Evolutionary conservation across 2,797 vertebrate species (phyloP).

Genomic region (Enteromius fasciolatus): DNA sequence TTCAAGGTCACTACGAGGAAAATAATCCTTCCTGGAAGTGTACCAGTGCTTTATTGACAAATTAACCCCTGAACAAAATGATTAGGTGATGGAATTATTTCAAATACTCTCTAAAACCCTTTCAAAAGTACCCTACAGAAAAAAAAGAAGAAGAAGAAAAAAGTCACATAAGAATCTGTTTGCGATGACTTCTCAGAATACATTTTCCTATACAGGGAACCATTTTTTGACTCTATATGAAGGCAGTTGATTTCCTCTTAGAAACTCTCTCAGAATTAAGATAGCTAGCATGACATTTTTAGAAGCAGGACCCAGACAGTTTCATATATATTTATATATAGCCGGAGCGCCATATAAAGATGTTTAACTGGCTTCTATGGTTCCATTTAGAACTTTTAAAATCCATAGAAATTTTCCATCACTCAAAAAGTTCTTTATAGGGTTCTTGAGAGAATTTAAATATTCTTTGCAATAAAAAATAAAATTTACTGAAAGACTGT

Average conservation of each 20-base stretch:
- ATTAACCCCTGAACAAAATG: slow-evolving; percentile 15
- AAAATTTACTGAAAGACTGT: not conserved
- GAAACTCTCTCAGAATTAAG: not conserved
- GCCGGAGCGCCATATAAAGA: not conserved
- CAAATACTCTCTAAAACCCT: slow-evolving; percentile 25
- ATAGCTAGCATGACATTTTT: slow-evolving; percentile 17
- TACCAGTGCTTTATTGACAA: slow-evolving; percentile 47
- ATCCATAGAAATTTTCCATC: not conserved
- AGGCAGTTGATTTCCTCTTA: not conserved
- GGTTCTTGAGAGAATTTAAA: not conserved
- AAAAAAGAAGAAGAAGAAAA: not conserved
- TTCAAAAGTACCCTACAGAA: not conserved
- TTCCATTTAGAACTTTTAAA: not conserved
- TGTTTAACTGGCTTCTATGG: not conserved
- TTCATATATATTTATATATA: slow-evolving; percentile 1
- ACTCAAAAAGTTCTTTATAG: not conserved
- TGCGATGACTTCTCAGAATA: not conserved
- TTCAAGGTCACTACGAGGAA: slow-evolving; percentile 46
- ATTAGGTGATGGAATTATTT: slow-evolving; percentile 38
- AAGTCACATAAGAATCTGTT: not conserved
- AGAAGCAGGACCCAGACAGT: not conserved
- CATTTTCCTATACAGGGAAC: not conserved
- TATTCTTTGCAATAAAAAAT: too few species aligned
- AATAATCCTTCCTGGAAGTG: slow-evolving; percentile 44
- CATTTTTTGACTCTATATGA: not conserved